Conservation (phyloP, 2,797 vertebrate species). For the Thamnophis elegans region DNA sequence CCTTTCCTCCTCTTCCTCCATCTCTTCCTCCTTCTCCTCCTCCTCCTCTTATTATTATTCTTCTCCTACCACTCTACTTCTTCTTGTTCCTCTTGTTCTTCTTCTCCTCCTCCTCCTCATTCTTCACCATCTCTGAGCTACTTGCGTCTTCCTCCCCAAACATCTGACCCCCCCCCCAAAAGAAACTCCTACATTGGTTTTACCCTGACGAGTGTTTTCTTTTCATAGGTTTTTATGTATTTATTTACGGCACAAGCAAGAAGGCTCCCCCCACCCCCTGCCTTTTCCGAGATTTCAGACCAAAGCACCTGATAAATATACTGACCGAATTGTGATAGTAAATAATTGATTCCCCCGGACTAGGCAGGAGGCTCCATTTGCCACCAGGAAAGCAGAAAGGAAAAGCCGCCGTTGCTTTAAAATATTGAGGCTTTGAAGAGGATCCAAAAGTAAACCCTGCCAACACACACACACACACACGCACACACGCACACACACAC, state of each 20-base stretch:
- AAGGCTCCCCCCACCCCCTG: no score
- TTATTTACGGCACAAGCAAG: not conserved
- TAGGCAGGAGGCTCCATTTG: not conserved
- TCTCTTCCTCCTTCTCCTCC: no score
- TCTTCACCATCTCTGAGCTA: not conserved
- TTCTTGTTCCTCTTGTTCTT: rapidly evolving
- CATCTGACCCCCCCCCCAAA: not conserved
- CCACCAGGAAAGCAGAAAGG: constrained; percentile 48
- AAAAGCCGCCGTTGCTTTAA: constrained; percentile 36
- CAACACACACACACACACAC: not conserved
- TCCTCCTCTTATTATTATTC: not conserved
- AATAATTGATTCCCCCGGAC: not conserved
- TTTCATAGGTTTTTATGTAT: not conserved
- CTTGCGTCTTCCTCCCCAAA: not conserved
- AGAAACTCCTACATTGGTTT: not conserved
- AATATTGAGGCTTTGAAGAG: constrained; percentile 47
- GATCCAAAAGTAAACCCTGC: constrained; percentile 42
- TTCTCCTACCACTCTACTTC: no score
- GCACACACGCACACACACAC: no score
- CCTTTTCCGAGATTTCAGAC: not conserved
- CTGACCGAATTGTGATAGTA: not conserved
- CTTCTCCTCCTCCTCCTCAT: not conserved
- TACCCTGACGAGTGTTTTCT: not conserved
- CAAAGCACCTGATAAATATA: not conserved
- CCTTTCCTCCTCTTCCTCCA: no score